phyloP scores from a whole-genome alignment of 2,888 invertebrate species.

The Deilephila porcellus region DNA sequence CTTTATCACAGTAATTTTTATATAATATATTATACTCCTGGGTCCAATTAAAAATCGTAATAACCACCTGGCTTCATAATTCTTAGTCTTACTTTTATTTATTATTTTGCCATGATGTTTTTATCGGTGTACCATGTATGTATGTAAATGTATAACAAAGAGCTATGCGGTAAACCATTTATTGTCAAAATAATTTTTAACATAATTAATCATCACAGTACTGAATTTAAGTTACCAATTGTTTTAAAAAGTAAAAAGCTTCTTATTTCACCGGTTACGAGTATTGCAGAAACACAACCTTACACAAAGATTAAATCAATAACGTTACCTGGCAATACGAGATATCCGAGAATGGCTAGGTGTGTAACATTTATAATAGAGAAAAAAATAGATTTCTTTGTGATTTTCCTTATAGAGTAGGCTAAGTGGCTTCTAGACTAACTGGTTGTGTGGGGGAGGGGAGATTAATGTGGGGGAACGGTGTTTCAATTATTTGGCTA shows the following conservation, averaged over 20 bases:
- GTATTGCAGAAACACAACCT: neutral
- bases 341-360: slow-evolving; percentile 19
- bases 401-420: neutral
- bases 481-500: neutral
- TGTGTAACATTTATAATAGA: neutral
- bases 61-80: too few species aligned
- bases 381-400: neutral
- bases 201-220: too few species aligned
- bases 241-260: neutral
- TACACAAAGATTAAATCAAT: slow-evolving; percentile 1
- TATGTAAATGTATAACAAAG: too few species aligned
- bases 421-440: neutral
- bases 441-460: neutral
- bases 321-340: slow-evolving; percentile 3
- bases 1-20: too few species aligned
- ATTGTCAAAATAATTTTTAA: too few species aligned
- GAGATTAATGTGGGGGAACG: too few species aligned
- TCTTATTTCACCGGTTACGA: neutral
- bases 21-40: too few species aligned
- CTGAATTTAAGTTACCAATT: neutral
- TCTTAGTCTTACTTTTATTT: too few species aligned
- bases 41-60: too few species aligned
- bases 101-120: too few species aligned
- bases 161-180: too few species aligned
- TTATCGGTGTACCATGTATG: too few species aligned